Percentiles rank a stretch among this genome's conserved stretches.
phyloP scores from a whole-genome alignment of 2,113 vertebrate genomes.

The Pleuronectes platessa region DNA sequence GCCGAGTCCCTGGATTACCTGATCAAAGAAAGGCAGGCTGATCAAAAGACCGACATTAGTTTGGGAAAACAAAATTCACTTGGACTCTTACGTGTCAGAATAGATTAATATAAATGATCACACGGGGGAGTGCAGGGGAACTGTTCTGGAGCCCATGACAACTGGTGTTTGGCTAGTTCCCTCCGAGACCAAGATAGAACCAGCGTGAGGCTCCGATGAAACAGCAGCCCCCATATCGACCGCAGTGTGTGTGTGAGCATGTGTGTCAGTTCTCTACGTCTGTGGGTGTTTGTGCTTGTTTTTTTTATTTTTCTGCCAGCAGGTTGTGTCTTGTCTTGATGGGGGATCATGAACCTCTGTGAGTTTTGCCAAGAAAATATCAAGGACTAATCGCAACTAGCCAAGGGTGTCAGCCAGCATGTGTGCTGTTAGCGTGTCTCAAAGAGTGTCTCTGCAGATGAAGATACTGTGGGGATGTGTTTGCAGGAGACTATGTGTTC shows the following conservation, averaged over 20 bases:
- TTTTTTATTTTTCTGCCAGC: conserved; percentile 18
- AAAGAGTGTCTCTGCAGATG: conserved; percentile 15
- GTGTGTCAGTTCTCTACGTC: conserved; percentile 5
- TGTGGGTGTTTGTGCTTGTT: conserved; percentile 8
- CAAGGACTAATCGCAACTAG: conserved; percentile 46
- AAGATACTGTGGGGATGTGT: conserved; percentile 2
- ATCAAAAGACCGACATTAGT: conserved; percentile 72
- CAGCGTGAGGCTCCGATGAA: conserved; percentile 69
- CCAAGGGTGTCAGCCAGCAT: conserved; percentile 42
- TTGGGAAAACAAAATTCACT: conserved; percentile 69
- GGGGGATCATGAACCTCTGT: conserved; percentile 36
- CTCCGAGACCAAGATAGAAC: conserved; percentile 66
- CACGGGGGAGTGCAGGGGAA: conserved; percentile 26
- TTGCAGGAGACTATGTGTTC: conserved; percentile 7
- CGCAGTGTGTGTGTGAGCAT: conserved; percentile 36
- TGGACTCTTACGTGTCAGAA: conserved; percentile 61
- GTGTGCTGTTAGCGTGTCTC: not conserved
- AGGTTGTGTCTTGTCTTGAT: conserved; percentile 45
- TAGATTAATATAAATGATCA: conserved; percentile 56
- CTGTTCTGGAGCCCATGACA: conserved; percentile 71
- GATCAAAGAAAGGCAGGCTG: conserved; percentile 75
- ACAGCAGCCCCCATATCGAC: conserved; percentile 60
- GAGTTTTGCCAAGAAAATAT: conserved; percentile 48
- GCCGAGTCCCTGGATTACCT: conserved; percentile 74
- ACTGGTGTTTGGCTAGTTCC: conserved; percentile 70